These are phyloP conservation scores for Apis cerana DNA, from an alignment of 1,140 invertebrate genomes.

Conservation along the genomic window DNA sequence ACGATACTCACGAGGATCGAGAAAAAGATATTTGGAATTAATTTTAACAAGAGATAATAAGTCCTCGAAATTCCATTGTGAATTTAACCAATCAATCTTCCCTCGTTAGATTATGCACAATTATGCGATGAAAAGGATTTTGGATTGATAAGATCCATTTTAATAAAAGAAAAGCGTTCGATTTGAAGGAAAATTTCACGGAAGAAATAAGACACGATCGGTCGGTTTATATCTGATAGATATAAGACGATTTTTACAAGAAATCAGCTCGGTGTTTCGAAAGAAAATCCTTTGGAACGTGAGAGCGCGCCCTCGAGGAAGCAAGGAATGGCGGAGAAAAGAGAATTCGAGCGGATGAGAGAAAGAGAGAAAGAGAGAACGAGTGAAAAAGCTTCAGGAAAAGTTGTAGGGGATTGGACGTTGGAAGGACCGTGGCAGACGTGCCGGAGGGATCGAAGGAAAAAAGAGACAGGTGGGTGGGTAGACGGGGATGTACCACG, in stretches of 20 bases:
- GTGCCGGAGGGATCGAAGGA: slow-evolving; percentile 39
- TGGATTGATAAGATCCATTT: too few species aligned
- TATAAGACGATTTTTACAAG: not conserved
- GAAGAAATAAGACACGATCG: not conserved
- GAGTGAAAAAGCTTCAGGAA: slow-evolving; percentile 20
- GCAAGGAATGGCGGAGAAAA: not conserved
- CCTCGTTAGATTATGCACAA: not conserved
- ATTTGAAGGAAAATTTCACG: not conserved
- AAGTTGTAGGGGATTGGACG: slow-evolving; percentile 56
- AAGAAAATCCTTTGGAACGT: not conserved
- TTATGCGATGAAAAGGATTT: too few species aligned
- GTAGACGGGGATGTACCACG: slow-evolving; percentile 42
- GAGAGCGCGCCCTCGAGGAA: slow-evolving; percentile 7
- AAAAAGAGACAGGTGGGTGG: slow-evolving; percentile 55
- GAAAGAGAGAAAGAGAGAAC: not conserved
- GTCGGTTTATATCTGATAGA: not conserved
- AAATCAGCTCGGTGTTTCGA: not conserved
- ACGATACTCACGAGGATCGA: too few species aligned
- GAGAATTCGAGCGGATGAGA: slow-evolving; percentile 42
- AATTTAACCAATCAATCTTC: not conserved
- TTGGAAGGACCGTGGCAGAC: slow-evolving; percentile 43
- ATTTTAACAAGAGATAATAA: too few species aligned
- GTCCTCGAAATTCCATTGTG: not conserved
- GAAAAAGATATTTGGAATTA: too few species aligned
- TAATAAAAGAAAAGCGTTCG: not conserved